Evolutionary conservation across 2,113 vertebrate species (phyloP), one percentile per base, ranked within the genome.

Genomic region (Heteronetta atricapilla): DNA sequence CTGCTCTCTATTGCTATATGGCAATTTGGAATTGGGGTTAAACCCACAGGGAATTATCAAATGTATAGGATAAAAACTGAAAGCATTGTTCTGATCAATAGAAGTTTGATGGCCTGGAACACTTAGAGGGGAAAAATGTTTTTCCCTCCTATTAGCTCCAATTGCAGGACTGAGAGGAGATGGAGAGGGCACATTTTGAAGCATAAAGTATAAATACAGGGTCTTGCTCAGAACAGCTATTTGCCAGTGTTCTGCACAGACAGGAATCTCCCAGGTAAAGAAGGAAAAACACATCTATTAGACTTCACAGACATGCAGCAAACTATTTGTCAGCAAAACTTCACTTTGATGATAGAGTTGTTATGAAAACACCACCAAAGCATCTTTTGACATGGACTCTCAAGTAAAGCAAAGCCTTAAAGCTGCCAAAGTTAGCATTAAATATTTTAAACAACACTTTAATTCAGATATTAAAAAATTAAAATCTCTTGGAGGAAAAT

Each of bases 91-190:
- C 50, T 62, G 66, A 90, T 87, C 83, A 87, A 56, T 56, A 64
- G 33, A 33, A 70, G 18, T 91, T 50, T 77, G 82, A 95, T 74
- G 59, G 78, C 25, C 78, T 80, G n/a, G 66, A 84, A 60, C 9
- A 23, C 3, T 87, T 23, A 18, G 19, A 2, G 10, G 25, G 15
- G 6, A 10, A 10, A 29, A 13, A 18, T 3, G 3, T 11, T 46
- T 76, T 80, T 66, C 72, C 4, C 7, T 66, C 25, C 9, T 92
- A 8, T 26, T 64, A 89, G 5, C 38, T 68, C 44, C 63, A 73
- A 2, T 3, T 40, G 55, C 40, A 85, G 0, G 3, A 40, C 23
- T 8, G n/a, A 69, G 58, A 26, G 12, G 26, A 0, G 0, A 25
- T 48, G 23, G 29, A 44, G 25, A 64, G 36, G 59, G 36, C 67